Conservation (phyloP, 2,888 invertebrate genomes). For the Conistra vaccinii region DNA sequence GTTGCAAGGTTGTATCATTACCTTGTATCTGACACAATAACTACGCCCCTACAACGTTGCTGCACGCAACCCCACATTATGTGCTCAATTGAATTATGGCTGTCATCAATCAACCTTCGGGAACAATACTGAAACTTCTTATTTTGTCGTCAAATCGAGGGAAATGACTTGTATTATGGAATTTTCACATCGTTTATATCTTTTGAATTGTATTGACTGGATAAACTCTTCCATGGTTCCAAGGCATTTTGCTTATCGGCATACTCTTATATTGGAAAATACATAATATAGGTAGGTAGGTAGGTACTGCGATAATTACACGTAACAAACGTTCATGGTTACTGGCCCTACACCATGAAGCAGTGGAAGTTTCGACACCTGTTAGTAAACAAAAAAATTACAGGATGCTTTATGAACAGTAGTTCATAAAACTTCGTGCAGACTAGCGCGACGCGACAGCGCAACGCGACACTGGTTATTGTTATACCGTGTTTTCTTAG, state of each 20-base stretch:
- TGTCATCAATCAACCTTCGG: slow-evolving; percentile 71
- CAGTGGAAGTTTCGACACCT: not conserved
- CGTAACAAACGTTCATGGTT: not conserved
- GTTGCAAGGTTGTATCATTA: slow-evolving; percentile 18
- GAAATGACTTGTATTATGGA: slow-evolving; percentile 41
- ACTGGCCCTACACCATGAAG: not conserved
- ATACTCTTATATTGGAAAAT: slow-evolving; percentile 6
- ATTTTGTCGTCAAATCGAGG: slow-evolving; percentile 67
- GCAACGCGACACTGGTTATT: no score
- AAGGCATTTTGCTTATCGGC: not conserved
- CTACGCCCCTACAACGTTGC: slow-evolving; percentile 16
- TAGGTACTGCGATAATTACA: not conserved
- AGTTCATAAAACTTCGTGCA: no score
- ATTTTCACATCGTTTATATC: no score
- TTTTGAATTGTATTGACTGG: slow-evolving; percentile 20
- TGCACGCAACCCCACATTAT: slow-evolving; percentile 58
- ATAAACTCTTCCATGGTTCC: not conserved
- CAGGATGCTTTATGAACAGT: no score
- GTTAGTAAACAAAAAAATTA: no score
- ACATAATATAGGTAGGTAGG: not conserved
- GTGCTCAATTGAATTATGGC: slow-evolving; percentile 67
- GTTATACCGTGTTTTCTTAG: no score
- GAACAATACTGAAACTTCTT: slow-evolving; percentile 55
- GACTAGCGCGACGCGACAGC: no score
- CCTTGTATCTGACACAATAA: slow-evolving; percentile 35